These are phyloP conservation scores for Melanotaenia maccullochi DNA, from an alignment of 2,797 vertebrate genomes.

Conservation along the genomic window DNA sequence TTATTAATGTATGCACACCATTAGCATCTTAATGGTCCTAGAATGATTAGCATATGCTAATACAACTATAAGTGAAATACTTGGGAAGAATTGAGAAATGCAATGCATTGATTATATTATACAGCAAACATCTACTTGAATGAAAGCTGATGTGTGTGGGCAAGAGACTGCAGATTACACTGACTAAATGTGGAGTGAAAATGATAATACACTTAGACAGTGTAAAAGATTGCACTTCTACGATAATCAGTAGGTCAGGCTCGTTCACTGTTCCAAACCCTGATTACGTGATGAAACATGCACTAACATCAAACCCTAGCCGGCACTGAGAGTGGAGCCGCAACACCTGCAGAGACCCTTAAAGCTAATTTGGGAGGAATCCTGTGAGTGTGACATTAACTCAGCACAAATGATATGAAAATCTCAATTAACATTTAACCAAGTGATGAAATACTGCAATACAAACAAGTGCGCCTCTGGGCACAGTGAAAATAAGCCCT, in stretches of 20 bases:
- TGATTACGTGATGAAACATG: conserved; percentile 71
- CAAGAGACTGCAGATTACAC: conserved; percentile 14
- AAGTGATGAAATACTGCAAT: conserved; percentile 79
- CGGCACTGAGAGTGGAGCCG: conserved; percentile 56
- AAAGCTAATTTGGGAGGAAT: conserved; percentile 70
- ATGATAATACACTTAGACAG: conserved; percentile 42
- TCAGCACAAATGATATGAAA: conserved; percentile 75
- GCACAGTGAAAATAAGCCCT: conserved; percentile 73
- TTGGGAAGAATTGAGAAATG: conserved; percentile 49
- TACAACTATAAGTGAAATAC: conserved; percentile 49
- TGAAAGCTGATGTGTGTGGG: conserved; percentile 4
- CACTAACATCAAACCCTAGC: conserved; percentile 70
- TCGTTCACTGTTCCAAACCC: conserved; percentile 42
- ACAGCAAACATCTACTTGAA: conserved; percentile 31
- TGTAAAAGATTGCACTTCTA: conserved; percentile 22
- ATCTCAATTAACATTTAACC: conserved; percentile 84
- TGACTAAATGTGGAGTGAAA: conserved; percentile 33
- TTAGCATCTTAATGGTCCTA: conserved; percentile 29
- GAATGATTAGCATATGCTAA: conserved; percentile 65
- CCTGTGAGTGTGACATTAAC: conserved; percentile 78
- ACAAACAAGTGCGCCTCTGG: conserved; percentile 79
- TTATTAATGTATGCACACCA: conserved; percentile 1
- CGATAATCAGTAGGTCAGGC: conserved; percentile 43
- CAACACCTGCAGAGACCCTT: conserved; percentile 73
- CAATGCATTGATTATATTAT: conserved; percentile 61